phyloP scores from a whole-genome alignment of 2,888 invertebrate genomes.

The Camponotus fellah region DNA sequence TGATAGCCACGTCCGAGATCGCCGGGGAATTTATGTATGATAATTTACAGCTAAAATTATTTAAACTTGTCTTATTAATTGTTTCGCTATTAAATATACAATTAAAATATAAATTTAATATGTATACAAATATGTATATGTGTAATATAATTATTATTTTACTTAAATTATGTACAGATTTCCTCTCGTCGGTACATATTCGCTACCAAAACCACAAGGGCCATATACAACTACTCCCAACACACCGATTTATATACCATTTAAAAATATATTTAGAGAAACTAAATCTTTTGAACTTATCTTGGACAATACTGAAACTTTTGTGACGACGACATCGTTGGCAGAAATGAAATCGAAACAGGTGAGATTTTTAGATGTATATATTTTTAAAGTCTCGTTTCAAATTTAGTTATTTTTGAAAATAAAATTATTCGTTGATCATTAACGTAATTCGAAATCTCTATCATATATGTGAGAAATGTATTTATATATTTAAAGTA shows the following conservation, averaged over 20 bases:
- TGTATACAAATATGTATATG: no score
- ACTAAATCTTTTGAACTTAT: slow-evolving; percentile 72
- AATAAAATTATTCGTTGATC: background rate
- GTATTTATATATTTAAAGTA: no score
- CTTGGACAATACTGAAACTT: slow-evolving; percentile 69
- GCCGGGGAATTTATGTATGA: slow-evolving; percentile 77
- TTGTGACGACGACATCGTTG: slow-evolving; percentile 56
- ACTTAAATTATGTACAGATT: slow-evolving; percentile 67
- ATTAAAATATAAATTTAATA: background rate
- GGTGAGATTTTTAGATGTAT: slow-evolving; percentile 58
- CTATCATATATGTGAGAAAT: no score
- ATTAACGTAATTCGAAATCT: background rate
- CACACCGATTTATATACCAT: slow-evolving; percentile 65
- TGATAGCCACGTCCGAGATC: slow-evolving; percentile 71
- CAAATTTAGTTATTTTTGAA: background rate
- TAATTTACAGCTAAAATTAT: slow-evolving; percentile 9
- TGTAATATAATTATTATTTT: background rate
- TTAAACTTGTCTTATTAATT: background rate
- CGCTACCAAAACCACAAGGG: slow-evolving; percentile 77
- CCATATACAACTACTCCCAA: slow-evolving; percentile 71
- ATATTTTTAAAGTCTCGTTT: background rate
- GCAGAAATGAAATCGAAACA: slow-evolving; percentile 70
- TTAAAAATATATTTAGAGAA: slow-evolving; percentile 77
- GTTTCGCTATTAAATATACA: background rate
- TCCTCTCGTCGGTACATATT: slow-evolving; percentile 73